Base-by-base conservation (phyloP, 2,797 vertebrate genomes). In the Xyrichtys novacula region DNA sequence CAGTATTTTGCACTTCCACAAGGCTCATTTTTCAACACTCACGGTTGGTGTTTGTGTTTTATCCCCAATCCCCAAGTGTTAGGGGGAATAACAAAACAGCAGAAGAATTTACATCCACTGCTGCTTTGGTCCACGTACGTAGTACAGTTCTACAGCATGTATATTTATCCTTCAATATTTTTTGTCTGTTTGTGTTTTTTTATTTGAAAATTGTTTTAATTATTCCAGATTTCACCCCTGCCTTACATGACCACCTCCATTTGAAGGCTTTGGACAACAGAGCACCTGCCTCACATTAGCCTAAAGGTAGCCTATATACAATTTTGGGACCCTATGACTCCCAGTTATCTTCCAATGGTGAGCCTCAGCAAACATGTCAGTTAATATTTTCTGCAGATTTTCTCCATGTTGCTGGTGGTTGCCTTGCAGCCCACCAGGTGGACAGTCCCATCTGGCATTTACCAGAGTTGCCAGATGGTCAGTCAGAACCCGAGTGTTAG, bases 381-480 rank as follows among this genome's bases (percentile, higher is more conserved):
- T 46, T 14, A 7, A 25, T 46, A 15, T 46, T 46, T 15, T 15
- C 44, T 16, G 2, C 4, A 46, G 12, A 16, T 26, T 25, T 7
- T 16, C 19, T 16, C 44, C 14, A 46, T 12, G 16, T 25, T 25
- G 22, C 23, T 46, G 23, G 22, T 20, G 40, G n/a, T 46, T 22
- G 44, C 44, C 44, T 25, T 25, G n/a, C 5, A 6, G 20, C 44
- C 44, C 14, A 7, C 22, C 23, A 46, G 44, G 44, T 46, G 44
- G 44, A 46, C 44, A 1, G 14, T 14, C 44, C 44, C 44, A 46
- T 46, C 44, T 46, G 44, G 44, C 44, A 46, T 5, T 46, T 16
- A 15, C 23, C 44, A 46, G 44, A 46, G 25, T 22, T 46, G 44
- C 22, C 44, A 46, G 44, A 46, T 46, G 44, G 44, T 14, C 14